Evolutionary conservation across 2,888 invertebrate species (phyloP), one percentile per base, ranked within the genome.

Genomic region (Unio delphinus): DNA sequence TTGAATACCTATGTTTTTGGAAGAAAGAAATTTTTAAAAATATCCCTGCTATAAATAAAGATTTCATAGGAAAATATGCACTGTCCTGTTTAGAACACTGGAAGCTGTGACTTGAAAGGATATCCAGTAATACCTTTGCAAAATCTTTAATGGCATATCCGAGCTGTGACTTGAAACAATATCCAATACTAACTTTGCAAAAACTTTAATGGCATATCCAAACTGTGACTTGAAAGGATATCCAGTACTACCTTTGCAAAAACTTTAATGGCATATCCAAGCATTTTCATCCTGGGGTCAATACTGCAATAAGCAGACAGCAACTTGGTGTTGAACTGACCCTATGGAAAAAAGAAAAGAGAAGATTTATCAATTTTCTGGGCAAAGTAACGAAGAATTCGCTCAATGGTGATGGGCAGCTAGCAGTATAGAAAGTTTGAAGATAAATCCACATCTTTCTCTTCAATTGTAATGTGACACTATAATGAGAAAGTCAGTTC

Each of bases 201-300:
- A 91, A 69, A 90, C 88, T 81, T 93, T 92, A 73, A 92, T 85
- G 70, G 91, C 90, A 85, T 91, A 92, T 20, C 92, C 92, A 45
- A 45, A 15, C 0, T 20, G 20, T 64, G 15, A 54, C 54, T 23
- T 64, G 28, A 65, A 4, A 6, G 30, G 20, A 57, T 59, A 57
- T 23, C 20, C 30, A 30, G 1, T 23, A 67, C 69, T 74, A 90
- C 88, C 88, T 93, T 93, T 3, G 92, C 92, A 86, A 92, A 91
- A 69, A 90, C 88, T 81, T 93, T 92, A 73, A 92, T 85, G 70
- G 91, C 90, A 85, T 91, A 92, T 20, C 92, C 92, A 34, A 92
- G 86, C 20, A 85, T 81, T 8, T 80, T 72, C 1, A 92, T 92
- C 67, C 92, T 83, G 6, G 81, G 70, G 84, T 93, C 93, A 66